Evolutionary conservation across 2,888 invertebrate species (phyloP).

Genomic region (Argyra leucocephala): DNA sequence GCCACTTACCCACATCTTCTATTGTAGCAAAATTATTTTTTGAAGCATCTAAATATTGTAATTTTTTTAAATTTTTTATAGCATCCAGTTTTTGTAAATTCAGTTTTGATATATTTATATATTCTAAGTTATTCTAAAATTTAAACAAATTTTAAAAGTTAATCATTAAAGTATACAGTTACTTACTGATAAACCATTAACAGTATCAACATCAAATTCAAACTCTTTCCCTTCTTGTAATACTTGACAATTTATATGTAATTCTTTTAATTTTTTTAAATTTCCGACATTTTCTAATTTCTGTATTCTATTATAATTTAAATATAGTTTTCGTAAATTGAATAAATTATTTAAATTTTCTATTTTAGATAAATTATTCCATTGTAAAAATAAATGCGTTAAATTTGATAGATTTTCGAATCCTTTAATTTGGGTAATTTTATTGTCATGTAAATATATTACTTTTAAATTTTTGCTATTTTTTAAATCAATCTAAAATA

Average conservation of each 20-base stretch:
- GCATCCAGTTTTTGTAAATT: conserved; percentile 49
- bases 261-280: conserved; percentile 51
- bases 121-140: conserved; percentile 47
- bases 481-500: conserved; percentile 36
- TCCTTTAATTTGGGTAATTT: conserved; percentile 63
- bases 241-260: conserved; percentile 60
- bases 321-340: conserved; percentile 67
- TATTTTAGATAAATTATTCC: conserved; percentile 63
- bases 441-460: conserved; percentile 73
- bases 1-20: conserved; percentile 35
- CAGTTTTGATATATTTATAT: conserved; percentile 56
- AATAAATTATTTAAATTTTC: conserved; percentile 54
- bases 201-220: conserved; percentile 58
- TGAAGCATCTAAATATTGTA: conserved; percentile 50
- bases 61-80: conserved; percentile 31
- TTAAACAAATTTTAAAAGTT: background rate
- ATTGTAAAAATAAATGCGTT: conserved; percentile 63
- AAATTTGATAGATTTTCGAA: conserved; percentile 55
- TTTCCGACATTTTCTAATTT: conserved; percentile 60
- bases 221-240: conserved; percentile 49
- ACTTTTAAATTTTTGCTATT: conserved; percentile 48
- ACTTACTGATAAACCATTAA: conserved; percentile 51
- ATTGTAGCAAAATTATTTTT: conserved; percentile 51
- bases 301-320: conserved; percentile 58
- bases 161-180: background rate